Evolutionary conservation across 2,888 invertebrate species (phyloP).

Genomic region (Vanessa cardui): DNA sequence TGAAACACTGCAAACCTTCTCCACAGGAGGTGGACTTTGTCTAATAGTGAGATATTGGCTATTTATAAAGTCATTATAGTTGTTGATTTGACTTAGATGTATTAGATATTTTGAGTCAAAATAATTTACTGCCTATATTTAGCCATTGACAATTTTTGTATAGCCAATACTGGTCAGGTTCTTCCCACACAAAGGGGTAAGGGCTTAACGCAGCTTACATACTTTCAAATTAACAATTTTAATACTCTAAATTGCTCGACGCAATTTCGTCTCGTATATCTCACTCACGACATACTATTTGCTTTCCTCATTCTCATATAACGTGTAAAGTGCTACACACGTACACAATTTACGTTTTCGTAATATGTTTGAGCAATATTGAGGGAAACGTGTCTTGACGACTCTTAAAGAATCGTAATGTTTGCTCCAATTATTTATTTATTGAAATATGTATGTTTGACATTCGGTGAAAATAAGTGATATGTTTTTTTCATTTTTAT

Average conservation of each 20-base stretch:
- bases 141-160: too few species aligned
- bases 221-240: not conserved
- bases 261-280: conserved; percentile 40
- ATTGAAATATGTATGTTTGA: conserved; percentile 1
- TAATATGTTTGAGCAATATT: conserved; percentile 41
- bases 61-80: too few species aligned
- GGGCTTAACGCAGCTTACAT: too few species aligned
- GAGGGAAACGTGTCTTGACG: conserved; percentile 4
- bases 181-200: too few species aligned
- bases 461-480: not conserved
- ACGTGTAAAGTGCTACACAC: conserved; percentile 55
- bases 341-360: conserved; percentile 36
- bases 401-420: not conserved
- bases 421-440: conserved; percentile 3
- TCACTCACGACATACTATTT: conserved; percentile 51
- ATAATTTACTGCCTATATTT: too few species aligned
- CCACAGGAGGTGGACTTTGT: too few species aligned
- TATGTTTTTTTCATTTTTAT: too few species aligned
- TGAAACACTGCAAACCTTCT: too few species aligned
- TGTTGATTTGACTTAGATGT: too few species aligned
- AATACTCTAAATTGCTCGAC: conserved; percentile 24
- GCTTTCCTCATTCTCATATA: conserved; percentile 52
- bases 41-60: too few species aligned
- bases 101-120: too few species aligned
- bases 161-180: too few species aligned